A percentile compares a stretch with the other conserved stretches of the same genome.
Conservation (phyloP, 1,140 invertebrate species). For the Camponotus vicinus region DNA sequence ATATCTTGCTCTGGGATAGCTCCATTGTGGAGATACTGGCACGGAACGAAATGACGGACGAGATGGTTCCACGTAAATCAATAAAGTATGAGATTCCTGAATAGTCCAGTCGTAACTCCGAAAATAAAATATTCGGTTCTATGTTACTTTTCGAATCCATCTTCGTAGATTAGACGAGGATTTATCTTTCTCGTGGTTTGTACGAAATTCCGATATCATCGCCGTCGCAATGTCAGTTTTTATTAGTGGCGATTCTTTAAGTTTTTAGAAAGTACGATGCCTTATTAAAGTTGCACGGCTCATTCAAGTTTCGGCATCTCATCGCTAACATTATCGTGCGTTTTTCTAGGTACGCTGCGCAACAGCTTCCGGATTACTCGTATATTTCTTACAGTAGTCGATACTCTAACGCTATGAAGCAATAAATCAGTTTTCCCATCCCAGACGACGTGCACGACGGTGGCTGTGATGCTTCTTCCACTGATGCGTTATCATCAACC, state of each 20-base stretch:
- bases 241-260: background rate
- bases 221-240: background rate
- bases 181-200: background rate
- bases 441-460: constrained; percentile 67
- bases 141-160: background rate
- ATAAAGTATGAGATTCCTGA: constrained; percentile 60
- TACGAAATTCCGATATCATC: background rate
- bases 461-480: constrained; percentile 67
- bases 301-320: constrained; percentile 36
- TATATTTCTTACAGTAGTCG: constrained; percentile 60
- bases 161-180: background rate
- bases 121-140: constrained; percentile 32
- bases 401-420: constrained; percentile 61
- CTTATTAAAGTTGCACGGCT: constrained; percentile 33
- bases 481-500: constrained; percentile 68
- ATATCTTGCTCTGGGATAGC: constrained; percentile 59
- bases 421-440: constrained; percentile 76
- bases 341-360: background rate
- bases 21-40: constrained; percentile 52
- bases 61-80: constrained; percentile 69
- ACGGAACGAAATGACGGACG: constrained; percentile 28
- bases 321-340: constrained; percentile 48
- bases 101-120: constrained; percentile 39
- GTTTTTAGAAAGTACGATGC: constrained; percentile 4
- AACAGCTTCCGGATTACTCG: constrained; percentile 51